phyloP scores from a whole-genome alignment of 2,888 invertebrate genomes.

The Megastigmus dorsalis region DNA sequence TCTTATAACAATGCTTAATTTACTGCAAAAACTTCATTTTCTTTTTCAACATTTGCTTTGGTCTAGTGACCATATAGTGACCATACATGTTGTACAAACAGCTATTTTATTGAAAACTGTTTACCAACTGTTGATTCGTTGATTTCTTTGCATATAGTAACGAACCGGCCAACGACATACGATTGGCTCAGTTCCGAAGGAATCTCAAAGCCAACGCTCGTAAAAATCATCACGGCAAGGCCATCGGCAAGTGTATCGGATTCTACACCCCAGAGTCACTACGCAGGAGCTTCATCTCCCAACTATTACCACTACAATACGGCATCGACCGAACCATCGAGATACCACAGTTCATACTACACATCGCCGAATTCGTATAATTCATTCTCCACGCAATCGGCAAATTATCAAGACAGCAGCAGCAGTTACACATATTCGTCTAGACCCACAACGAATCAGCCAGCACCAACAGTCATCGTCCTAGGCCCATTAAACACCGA shows the following conservation, averaged over 20 bases:
- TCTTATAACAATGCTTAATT: no score
- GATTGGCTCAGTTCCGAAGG: slow-evolving; percentile 69
- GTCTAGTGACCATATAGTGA: no score
- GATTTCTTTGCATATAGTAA: slow-evolving; percentile 1
- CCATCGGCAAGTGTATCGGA: slow-evolving; percentile 58
- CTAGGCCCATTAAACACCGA: slow-evolving; percentile 74
- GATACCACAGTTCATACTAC: slow-evolving; percentile 49
- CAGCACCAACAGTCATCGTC: slow-evolving; percentile 79
- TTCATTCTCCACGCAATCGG: slow-evolving; percentile 56
- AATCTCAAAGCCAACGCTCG: slow-evolving; percentile 68
- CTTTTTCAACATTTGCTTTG: no score
- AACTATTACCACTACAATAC: slow-evolving; percentile 69
- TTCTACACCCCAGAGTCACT: slow-evolving; percentile 57
- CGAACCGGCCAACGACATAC: slow-evolving; percentile 60
- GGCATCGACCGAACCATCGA: slow-evolving; percentile 52
- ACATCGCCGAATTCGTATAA: slow-evolving; percentile 48
- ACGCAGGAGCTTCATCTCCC: slow-evolving; percentile 60
- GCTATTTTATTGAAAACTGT: no score
- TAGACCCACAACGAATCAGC: slow-evolving; percentile 73
- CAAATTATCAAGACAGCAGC: slow-evolving; percentile 51
- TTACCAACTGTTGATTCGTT: no score
- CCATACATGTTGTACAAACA: no score
- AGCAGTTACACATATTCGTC: slow-evolving; percentile 61
- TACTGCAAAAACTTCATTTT: no score
- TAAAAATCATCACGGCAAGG: slow-evolving; percentile 59